Conservation (phyloP, 2,113 vertebrate species). For the Elanus axillaris region DNA sequence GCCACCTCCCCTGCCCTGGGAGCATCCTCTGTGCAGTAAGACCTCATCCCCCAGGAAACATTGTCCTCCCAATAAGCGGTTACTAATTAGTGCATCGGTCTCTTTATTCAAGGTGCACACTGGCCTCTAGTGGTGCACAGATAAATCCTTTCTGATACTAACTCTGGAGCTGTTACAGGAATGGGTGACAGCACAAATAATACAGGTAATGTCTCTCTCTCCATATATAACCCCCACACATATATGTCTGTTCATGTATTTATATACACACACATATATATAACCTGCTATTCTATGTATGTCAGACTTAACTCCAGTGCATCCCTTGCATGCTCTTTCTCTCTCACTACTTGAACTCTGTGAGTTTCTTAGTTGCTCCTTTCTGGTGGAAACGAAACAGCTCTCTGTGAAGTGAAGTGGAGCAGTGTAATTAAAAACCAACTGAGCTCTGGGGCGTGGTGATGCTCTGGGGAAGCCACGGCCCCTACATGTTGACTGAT, state of each 20-base stretch:
- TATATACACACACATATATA: accelerated
- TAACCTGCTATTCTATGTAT: too few relatives aligned
- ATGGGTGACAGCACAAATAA: neutral
- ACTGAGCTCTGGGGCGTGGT: neutral
- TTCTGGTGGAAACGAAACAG: neutral
- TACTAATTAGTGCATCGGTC: neutral
- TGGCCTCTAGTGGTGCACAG: constrained; percentile 60
- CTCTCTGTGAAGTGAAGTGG: accelerated
- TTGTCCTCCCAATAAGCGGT: neutral
- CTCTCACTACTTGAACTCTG: neutral
- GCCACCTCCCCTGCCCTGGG: neutral
- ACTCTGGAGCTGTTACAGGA: neutral
- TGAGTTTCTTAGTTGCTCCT: neutral
- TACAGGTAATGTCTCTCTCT: too few relatives aligned
- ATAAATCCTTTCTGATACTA: neutral
- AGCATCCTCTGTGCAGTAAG: neutral
- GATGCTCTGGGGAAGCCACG: accelerated
- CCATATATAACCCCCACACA: too few relatives aligned
- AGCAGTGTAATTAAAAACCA: neutral
- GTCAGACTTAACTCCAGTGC: neutral
- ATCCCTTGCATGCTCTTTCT: neutral
- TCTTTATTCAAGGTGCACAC: constrained; percentile 2
- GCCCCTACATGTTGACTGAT: neutral
- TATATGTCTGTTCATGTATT: neutral
- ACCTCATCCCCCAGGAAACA: neutral